Base-by-base conservation (phyloP, 2,888 invertebrate species). In the Nymphalis urticae region DNA sequence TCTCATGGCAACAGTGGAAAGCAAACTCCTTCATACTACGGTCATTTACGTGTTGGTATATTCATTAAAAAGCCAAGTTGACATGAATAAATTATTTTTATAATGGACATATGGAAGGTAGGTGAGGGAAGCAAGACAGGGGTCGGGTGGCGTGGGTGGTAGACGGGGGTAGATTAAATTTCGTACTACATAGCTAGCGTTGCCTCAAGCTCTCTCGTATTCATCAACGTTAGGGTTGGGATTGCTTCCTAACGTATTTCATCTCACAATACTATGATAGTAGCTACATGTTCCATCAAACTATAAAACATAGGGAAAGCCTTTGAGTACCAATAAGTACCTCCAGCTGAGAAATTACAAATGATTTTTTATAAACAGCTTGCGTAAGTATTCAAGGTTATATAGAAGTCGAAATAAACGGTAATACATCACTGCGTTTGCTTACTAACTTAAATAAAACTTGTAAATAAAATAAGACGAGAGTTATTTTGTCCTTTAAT, bases 151-250 rank as follows among this genome's bases (percentile, higher is more conserved):
- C 58, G 73, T 60, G 80, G 89, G 88, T 73, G 89, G 88, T 78
- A 89, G 90, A 89, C 89, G 79, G 89, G 87, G 89, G 88, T 84
- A 90, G 90, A 91, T 91, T 91, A 89, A 89, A 91, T 92, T 90
- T 90, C 87, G 88, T 86, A 85, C 86, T 83, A 80, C 84, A 84
- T 83, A 81, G 81, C 85, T 82, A 79, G 54, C 72, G 80, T 79
- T 81, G 86, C 85, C 84, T 84, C 84, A 77, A 84, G 85, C 85
- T 83, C 80, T 82, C 84, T 83, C 82, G 84, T 90, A 87, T 89
- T 90, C 88, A 90, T 89, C 89, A 88, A 80, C 76, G 85, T 84
- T 85, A 87, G 85, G 84, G 83, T 77, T 88, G 87, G 85, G 85
- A 86, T 88, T 85, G 85, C 87, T 85, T 88, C 80, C 80, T 80